Evolutionary conservation across 2,888 invertebrate species (phyloP).

Genomic region (Argyresthia goedartella): DNA sequence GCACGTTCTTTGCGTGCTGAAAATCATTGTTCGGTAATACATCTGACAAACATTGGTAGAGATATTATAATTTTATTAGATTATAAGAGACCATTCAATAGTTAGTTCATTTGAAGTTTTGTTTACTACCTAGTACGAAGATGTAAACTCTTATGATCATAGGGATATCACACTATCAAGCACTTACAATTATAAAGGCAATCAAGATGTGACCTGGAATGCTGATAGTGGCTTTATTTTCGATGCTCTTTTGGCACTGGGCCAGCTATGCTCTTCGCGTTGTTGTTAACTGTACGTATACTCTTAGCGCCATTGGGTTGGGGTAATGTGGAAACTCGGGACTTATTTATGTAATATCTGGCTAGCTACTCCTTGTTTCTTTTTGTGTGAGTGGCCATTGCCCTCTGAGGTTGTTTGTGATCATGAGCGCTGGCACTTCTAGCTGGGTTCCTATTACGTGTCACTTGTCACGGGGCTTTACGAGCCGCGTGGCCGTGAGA

Average conservation of each 20-base stretch:
- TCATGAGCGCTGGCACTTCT: too few relatives aligned
- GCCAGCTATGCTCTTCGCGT: constrained; percentile 31
- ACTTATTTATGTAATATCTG: constrained; percentile 2
- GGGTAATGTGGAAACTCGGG: neutral
- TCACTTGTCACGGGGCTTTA: too few relatives aligned
- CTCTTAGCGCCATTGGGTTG: neutral
- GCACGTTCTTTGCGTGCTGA: too few relatives aligned
- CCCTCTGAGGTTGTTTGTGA: neutral
- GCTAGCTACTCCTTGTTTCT: neutral
- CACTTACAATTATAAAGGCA: neutral
- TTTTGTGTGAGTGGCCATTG: neutral
- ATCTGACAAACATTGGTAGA: too few relatives aligned
- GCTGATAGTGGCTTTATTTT: constrained; percentile 67
- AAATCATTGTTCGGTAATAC: too few relatives aligned
- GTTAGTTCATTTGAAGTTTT: neutral
- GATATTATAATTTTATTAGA: too few relatives aligned
- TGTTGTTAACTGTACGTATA: neutral
- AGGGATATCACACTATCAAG: neutral
- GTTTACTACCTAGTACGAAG: neutral
- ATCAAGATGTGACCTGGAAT: constrained; percentile 63
- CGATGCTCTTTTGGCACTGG: constrained; percentile 55
- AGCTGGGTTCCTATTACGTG: too few relatives aligned
- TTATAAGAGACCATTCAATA: too few relatives aligned
- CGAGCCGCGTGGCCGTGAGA: too few relatives aligned
- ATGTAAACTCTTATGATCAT: neutral